Evolutionary conservation across 2,113 vertebrate genomes (phyloP).

Genomic region (Mionectes macconnelli): DNA sequence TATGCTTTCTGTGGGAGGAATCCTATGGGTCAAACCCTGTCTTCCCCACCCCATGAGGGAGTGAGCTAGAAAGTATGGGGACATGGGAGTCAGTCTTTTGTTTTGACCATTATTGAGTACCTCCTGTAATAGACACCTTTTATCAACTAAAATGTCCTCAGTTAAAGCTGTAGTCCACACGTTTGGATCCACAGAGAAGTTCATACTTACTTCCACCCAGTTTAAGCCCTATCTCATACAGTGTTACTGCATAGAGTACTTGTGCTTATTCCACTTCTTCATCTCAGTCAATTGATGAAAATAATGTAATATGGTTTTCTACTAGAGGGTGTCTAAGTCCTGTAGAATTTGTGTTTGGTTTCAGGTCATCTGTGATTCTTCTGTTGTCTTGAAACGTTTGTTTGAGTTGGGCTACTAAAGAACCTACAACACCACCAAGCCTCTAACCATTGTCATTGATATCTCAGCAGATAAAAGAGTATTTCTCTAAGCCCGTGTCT

Average conservation of each 20-base stretch:
- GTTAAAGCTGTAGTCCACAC: not conserved
- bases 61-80: not conserved
- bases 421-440: not conserved
- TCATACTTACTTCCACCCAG: not conserved
- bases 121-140: not conserved
- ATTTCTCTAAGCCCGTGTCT: not conserved
- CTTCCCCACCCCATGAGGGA: rapidly evolving
- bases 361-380: not conserved
- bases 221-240: not conserved
- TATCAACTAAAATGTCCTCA: not conserved
- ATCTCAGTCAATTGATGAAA: not conserved
- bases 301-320: not conserved
- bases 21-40: too few relatives aligned
- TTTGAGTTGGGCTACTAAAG: not conserved
- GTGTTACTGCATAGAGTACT: not conserved
- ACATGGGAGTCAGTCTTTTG: not conserved
- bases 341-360: not conserved
- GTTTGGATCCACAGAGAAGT: not conserved
- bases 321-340: not conserved
- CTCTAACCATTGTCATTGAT: not conserved
- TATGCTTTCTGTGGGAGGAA: not conserved
- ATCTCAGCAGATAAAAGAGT: not conserved
- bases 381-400: not conserved
- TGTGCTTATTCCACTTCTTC: not conserved
- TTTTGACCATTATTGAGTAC: not conserved